phyloP scores from a whole-genome alignment of 2,113 vertebrate genomes.

The Perca fluviatilis region DNA sequence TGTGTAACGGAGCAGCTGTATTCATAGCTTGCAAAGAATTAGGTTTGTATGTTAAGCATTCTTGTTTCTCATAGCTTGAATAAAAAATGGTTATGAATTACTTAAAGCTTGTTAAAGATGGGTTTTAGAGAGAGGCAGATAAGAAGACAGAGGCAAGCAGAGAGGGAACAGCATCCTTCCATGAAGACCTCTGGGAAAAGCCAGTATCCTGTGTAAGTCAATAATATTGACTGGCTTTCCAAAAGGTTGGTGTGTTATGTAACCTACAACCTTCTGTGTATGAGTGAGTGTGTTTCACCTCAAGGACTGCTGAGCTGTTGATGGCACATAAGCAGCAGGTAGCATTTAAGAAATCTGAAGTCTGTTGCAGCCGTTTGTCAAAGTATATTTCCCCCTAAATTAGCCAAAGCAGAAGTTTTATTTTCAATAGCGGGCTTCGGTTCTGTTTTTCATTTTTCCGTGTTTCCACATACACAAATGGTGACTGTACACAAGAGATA shows the following conservation, averaged over 20 bases:
- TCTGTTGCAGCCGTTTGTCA: conserved; percentile 30
- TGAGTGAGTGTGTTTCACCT: conserved; percentile 43
- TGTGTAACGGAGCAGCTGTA: neutral
- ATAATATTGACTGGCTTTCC: conserved; percentile 75
- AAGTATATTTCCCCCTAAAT: conserved; percentile 4
- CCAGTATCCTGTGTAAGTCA: conserved; percentile 56
- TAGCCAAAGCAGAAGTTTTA: too few species aligned
- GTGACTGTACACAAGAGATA: neutral
- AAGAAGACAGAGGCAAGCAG: conserved; percentile 13
- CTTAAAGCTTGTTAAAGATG: neutral
- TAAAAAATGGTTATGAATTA: neutral
- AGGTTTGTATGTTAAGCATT: neutral
- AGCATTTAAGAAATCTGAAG: conserved; percentile 28
- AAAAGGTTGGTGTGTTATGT: conserved; percentile 68
- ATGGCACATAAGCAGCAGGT: conserved; percentile 38
- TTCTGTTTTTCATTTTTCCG: neutral
- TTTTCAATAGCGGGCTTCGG: neutral
- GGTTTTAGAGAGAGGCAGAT: neutral
- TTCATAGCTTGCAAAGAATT: neutral
- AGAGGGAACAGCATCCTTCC: conserved; percentile 34
- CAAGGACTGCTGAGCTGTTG: conserved; percentile 22
- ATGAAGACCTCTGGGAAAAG: conserved; percentile 49
- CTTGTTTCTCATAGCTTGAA: neutral
- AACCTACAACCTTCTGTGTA: conserved; percentile 54
- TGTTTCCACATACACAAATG: neutral